Base-by-base conservation (phyloP, 2,888 invertebrate species). In the Agriopis marginaria region DNA sequence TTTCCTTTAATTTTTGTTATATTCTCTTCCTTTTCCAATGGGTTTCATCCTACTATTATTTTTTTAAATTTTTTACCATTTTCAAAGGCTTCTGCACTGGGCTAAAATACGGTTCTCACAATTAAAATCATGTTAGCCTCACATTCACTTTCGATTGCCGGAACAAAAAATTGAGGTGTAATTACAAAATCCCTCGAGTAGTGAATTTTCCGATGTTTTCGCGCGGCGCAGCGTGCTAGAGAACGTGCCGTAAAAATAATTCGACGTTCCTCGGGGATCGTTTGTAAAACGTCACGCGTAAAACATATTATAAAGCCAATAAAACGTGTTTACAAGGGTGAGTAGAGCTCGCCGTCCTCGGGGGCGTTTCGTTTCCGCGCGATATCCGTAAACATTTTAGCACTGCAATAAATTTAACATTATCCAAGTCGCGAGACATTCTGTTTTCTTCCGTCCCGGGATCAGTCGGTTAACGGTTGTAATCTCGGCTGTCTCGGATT, bases 261-360 rank as follows among this genome's bases (percentile, higher is more conserved):
- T 93, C 93, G 92, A 87, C 89, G 89, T 87, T 93, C 90, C 87
- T 89, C 89, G 74, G 90, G 91, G 93, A 94, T 93, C 93, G 94
- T 93, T 93, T 93, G 93, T 94, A 92, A 94, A 94, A 93, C 93
- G 93, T 94, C 93, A 93, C 93, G 93, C 93, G 93, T 94, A 93
- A 93, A 94, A 93, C 94, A 93, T 94, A 93, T 94, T 93, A 93
- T 93, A 94, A 94, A 93, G 92, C 93, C 93, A 93, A 93, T 94
- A 94, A 94, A 94, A 93, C 92, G 93, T 93, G 94, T 94, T 94
- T 93, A 94, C 93, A 93, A 92, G 93, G 93, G 93, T 91, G 93
- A 91, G 90, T 89, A 86, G 89, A 86, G 89, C 89, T 89, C 88
- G 89, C 89, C 90, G 85, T 86, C 82, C 87, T 84, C 83, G 82